phyloP scores from a whole-genome alignment of 2,888 invertebrate species.

The Catocala sponsa region DNA sequence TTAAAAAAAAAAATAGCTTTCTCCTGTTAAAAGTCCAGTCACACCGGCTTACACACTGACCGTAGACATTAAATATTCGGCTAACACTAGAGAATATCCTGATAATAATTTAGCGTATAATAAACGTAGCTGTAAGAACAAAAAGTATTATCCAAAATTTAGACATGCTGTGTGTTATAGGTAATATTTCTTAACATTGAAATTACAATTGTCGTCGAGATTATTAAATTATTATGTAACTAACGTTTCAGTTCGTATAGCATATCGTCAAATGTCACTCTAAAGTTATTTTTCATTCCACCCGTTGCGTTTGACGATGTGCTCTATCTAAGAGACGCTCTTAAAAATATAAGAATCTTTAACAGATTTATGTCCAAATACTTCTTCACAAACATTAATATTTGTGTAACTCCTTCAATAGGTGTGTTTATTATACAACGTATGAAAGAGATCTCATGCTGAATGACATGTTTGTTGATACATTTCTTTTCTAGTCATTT shows the following conservation, averaged over 20 bases:
- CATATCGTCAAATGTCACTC: constrained; percentile 56
- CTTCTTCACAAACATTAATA: constrained; percentile 53
- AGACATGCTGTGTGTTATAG: constrained; percentile 83
- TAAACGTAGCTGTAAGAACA: constrained; percentile 78
- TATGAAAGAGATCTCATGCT: constrained; percentile 74
- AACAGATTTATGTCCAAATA: constrained; percentile 56
- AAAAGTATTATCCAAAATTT: constrained; percentile 86
- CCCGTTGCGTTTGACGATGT: constrained; percentile 59
- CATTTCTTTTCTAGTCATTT: constrained; percentile 83
- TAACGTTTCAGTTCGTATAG: constrained; percentile 53
- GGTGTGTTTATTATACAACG: constrained; percentile 54
- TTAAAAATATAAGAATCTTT: constrained; percentile 47
- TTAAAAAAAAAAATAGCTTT: constrained; percentile 61
- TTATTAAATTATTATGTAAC: constrained; percentile 54
- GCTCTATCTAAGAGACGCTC: constrained; percentile 51
- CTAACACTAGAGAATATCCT: constrained; percentile 78
- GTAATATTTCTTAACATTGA: constrained; percentile 73
- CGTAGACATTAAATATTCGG: constrained; percentile 72
- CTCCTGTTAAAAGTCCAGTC: constrained; percentile 61
- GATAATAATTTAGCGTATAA: constrained; percentile 84
- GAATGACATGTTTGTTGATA: constrained; percentile 62
- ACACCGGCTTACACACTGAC: constrained; percentile 73
- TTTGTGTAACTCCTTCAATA: constrained; percentile 53
- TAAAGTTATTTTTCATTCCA: constrained; percentile 55
- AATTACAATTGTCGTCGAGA: constrained; percentile 67